Evolutionary conservation across 2,113 vertebrate species (phyloP), one percentile per base, ranked within the genome.

Genomic region (Platichthys flesus): DNA sequence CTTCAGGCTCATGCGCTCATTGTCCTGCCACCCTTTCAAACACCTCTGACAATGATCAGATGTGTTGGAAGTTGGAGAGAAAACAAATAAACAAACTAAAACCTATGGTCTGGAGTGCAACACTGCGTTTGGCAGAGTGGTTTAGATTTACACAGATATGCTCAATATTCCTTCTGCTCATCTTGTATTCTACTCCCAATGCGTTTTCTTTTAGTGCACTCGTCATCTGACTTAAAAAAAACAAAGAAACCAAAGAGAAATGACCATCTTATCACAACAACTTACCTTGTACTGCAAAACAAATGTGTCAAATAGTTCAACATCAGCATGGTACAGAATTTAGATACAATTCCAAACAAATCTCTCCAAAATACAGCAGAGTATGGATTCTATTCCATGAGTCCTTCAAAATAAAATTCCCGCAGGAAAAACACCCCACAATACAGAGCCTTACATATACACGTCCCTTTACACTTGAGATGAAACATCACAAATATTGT

Each of bases 101-200:
- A 66, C n/a, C 20, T 59, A 78, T 67, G 60, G 20, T 83, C 78
- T 71, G 55, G 79, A 91, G 89, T 90, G 84, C 81, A 91, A 31
- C 31, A 31, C 31, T 31, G 31, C 31, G 31, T 31, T 31, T 31
- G 31, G 31, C 31, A 31, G 31, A 31, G 31, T 31, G 31, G 31
- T 31, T 81, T 86, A 91, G 74, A 87, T 90, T 89, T 89, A 85
- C 87, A 90, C 86, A 89, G 20, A 72, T 85, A 83, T 83, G 79
- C 79, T 84, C 88, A 83, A 61, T 80, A 67, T 52, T 78, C 62
- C 26, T 6, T 74, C 61, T 63, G 47, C 54, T 42, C n/a, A 31
- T 31, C 31, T 31, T 31, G 31, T 31, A 31, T n/a, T 73, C 60
- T 42, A 58, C 61, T 31, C 15, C 24, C 23, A 54, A 58, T 78